Base-by-base conservation (phyloP, 2,888 invertebrate genomes). In the Autographa gamma region DNA sequence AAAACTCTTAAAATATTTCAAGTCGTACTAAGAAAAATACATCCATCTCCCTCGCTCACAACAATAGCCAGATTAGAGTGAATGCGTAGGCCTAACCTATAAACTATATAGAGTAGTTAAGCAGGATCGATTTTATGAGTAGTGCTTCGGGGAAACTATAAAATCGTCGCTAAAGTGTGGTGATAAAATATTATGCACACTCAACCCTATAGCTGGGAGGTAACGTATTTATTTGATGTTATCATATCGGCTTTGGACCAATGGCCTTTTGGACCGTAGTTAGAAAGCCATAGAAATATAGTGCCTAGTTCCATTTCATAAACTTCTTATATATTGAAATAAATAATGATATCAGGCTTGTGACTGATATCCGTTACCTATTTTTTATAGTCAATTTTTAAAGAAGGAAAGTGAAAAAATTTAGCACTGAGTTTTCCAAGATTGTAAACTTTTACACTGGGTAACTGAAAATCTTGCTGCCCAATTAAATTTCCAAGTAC, bases 111-210 rank as follows among this genome's bases (percentile, higher is more conserved):
- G n/a, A 64, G 58, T 66, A 54, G 58, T 68, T 59, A 66, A n/a
- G 32, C 9, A 41, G 43, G 66, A 71, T 73, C 62, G 58, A 77
- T 71, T 80, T 79, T 79, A 80, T 31, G 69, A 52, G 63, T 41
- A 54, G 60, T 63, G 56, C 66, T 80, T 73, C 31, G 34, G 68
- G 54, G 60, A 14, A 68, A 77, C 68, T 69, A 80, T 79, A 77
- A 79, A 79, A 62, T 69, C 60, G 68, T 62, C 60, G 69, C 60
- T 18, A 64, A 73, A 80, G 68, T 66, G 54, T 60, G 32, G 7
- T 61, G 31, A 77, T 79, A 80, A 79, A 79, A 80, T 74, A 74
- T 77, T 63, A 73, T 68, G 43, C 58, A 38, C 48, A 41, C 41
- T 64, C 63, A 74, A 64, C 9, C 62, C 61, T 38, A 38, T 54